These are phyloP conservation scores for Eleutherodactylus coqui DNA, from an alignment of 2,797 vertebrate genomes.

Conservation along the genomic window DNA sequence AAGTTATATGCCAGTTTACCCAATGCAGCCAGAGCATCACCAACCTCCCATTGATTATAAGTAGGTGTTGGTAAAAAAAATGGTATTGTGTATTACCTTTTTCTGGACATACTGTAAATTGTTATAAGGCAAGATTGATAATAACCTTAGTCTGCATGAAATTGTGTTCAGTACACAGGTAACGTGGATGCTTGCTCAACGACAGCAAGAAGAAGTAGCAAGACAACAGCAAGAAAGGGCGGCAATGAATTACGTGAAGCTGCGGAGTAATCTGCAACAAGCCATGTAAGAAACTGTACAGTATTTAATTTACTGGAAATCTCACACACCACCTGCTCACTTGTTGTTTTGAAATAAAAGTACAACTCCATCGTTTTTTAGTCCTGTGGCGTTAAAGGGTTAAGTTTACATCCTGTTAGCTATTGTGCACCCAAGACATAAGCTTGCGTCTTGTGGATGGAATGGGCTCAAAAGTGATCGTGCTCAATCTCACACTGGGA, in stretches of 20 bases:
- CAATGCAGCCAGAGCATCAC: constrained; percentile 93
- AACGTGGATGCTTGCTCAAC: constrained; percentile 99
- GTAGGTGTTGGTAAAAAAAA: constrained; percentile 75
- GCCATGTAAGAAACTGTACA: constrained; percentile 86
- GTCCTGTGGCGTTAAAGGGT: too few relatives aligned
- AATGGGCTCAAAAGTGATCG: too few relatives aligned
- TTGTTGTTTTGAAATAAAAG: too few relatives aligned
- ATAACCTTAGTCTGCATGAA: background rate
- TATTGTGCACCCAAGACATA: too few relatives aligned
- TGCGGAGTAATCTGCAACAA: constrained; percentile 98
- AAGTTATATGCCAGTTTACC: constrained; percentile 95
- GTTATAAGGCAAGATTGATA: background rate
- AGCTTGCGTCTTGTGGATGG: too few relatives aligned
- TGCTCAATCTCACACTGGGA: too few relatives aligned
- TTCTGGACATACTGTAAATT: constrained; percentile 61
- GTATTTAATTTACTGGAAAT: background rate
- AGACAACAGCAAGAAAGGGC: constrained; percentile 98
- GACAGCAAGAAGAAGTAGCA: constrained; percentile 96
- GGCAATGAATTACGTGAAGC: constrained; percentile 98
- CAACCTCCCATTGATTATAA: constrained; percentile 97
- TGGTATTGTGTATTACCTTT: background rate
- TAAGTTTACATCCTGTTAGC: too few relatives aligned
- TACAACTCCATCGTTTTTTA: too few relatives aligned
- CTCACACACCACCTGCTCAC: too few relatives aligned
- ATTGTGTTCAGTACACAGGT: constrained; percentile 91